A percentile compares a stretch with the other conserved stretches of the same genome.
phyloP scores from a whole-genome alignment of 2,888 invertebrate genomes.

The Blomia tropicalis region DNA sequence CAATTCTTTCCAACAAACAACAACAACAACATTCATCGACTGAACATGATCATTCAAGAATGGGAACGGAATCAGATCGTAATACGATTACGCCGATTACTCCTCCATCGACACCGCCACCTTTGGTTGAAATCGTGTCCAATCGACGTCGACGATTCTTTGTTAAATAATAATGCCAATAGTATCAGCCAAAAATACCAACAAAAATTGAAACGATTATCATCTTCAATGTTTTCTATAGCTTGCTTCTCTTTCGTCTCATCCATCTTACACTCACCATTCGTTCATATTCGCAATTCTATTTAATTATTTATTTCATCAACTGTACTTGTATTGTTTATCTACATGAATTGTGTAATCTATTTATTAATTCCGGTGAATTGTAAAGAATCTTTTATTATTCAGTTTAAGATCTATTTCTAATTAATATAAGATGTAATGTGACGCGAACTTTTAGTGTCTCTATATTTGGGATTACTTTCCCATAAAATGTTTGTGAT shows the following conservation, averaged over 20 bases:
- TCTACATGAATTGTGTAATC: too few relatives aligned
- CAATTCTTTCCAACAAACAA: background rate
- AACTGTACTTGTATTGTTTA: too few relatives aligned
- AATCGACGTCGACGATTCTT: constrained; percentile 7
- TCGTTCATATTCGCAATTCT: background rate
- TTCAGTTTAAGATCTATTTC: too few relatives aligned
- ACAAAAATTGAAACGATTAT: background rate
- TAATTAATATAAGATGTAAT: too few relatives aligned
- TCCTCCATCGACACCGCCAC: constrained; percentile 1
- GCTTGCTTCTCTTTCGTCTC: background rate
- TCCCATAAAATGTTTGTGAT: too few relatives aligned
- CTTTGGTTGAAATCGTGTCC: constrained; percentile 8
- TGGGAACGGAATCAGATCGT: background rate
- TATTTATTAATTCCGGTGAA: too few relatives aligned
- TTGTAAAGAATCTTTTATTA: too few relatives aligned
- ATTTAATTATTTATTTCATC: background rate
- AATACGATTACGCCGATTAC: background rate
- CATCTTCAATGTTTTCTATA: background rate
- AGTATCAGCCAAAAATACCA: background rate
- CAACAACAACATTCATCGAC: background rate
- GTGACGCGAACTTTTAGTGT: too few relatives aligned
- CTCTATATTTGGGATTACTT: too few relatives aligned
- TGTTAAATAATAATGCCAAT: constrained; percentile 2
- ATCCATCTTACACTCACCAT: background rate
- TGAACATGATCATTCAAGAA: background rate